Percentiles rank a stretch among this genome's conserved stretches.
Conservation (phyloP, 2,113 vertebrate genomes). For the Sisor rabdophorus region DNA sequence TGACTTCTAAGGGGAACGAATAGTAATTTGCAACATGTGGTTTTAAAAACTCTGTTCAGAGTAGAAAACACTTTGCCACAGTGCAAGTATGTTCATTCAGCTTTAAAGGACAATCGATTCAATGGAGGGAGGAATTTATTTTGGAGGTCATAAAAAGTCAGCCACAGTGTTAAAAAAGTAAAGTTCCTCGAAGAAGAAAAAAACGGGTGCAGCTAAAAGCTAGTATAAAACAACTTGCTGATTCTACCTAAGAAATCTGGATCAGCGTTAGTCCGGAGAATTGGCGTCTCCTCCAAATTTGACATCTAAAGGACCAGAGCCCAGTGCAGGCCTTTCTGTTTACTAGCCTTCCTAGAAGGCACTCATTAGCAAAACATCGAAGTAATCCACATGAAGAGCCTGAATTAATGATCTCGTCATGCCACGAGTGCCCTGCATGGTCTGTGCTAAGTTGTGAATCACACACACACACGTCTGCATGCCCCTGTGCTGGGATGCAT, state of each 20-base stretch:
- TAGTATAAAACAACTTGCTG: not conserved
- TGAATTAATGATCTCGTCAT: conserved; percentile 69
- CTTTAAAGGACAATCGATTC: not conserved
- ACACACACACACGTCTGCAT: conserved; percentile 24
- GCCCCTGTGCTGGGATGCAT: conserved; percentile 55
- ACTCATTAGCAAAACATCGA: conserved; percentile 74
- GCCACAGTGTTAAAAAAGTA: not conserved
- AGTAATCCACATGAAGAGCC: conserved; percentile 65
- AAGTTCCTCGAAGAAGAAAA: not conserved
- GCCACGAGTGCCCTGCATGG: conserved; percentile 52
- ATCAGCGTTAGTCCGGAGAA: conserved; percentile 34
- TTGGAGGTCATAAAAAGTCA: not conserved
- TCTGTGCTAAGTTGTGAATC: conserved; percentile 58
- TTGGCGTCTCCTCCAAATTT: conserved; percentile 58
- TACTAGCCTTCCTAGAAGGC: conserved; percentile 62
- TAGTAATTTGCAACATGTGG: not conserved
- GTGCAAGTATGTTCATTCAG: not conserved
- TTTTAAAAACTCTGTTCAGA: not conserved
- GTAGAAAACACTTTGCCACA: not conserved
- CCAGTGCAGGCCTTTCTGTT: conserved; percentile 59
- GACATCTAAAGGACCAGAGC: conserved; percentile 64
- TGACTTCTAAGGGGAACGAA: not conserved
- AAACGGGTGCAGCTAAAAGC: not conserved
- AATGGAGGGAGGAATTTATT: not conserved
- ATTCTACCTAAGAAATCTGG: not conserved